A percentile compares a stretch with the other conserved stretches of the same genome.
Conservation (phyloP, 1,140 invertebrate genomes). For the Ruditapes philippinarum region DNA sequence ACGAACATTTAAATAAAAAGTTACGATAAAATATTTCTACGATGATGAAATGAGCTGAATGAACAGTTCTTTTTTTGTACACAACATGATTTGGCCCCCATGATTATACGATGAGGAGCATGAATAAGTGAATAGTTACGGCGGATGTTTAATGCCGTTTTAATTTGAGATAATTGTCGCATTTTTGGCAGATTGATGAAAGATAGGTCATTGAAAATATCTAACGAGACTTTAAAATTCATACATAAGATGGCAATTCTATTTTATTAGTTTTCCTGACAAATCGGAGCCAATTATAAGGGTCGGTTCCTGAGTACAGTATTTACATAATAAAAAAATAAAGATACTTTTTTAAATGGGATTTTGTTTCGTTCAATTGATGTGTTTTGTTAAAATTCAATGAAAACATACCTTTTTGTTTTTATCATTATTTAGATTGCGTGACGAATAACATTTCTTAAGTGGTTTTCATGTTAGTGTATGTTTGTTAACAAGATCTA, state of each 20-base stretch:
- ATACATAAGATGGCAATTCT: not conserved
- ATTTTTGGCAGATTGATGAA: not conserved
- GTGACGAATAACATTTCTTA: no score
- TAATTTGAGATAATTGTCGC: not conserved
- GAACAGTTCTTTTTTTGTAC: no score
- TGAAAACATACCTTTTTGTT: no score
- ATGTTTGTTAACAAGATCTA: no score
- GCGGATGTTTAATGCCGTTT: not conserved
- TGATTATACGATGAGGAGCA: not conserved
- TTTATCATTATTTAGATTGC: no score
- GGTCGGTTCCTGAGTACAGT: not conserved
- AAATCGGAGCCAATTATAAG: not conserved
- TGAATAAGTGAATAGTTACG: not conserved
- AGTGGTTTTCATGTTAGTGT: no score
- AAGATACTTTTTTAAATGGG: no score
- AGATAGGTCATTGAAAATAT: not conserved
- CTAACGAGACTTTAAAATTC: not conserved
- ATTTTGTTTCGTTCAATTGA: no score
- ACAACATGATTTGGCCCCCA: not conserved
- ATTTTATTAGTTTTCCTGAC: not conserved
- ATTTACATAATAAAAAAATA: not conserved
- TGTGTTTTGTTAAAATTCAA: no score
- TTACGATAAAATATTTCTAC: not conserved
- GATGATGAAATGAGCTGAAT: not conserved
- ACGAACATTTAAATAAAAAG: not conserved